A percentile compares a stretch with the other conserved stretches of the same genome.
Evolutionary conservation across 2,113 vertebrate species (phyloP).

Genomic region (Elgaria multicarinata): DNA sequence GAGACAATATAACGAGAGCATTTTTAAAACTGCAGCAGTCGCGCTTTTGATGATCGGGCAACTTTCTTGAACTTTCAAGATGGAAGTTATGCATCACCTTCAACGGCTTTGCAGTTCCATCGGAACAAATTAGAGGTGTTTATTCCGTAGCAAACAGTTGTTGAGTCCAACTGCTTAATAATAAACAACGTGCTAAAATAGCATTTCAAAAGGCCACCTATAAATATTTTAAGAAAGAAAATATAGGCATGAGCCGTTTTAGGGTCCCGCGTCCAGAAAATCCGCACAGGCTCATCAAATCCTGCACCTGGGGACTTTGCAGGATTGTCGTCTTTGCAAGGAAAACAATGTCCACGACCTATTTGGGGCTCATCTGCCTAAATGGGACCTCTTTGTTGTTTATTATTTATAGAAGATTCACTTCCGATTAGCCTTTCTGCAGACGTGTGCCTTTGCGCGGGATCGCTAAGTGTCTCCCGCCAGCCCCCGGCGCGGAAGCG

Average conservation of each 20-base stretch:
- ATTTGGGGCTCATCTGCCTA: conserved; percentile 79
- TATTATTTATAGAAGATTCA: conserved; percentile 83
- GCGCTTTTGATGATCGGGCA: background rate
- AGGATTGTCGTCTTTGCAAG: conserved; percentile 79
- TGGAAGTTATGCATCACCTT: conserved; percentile 9
- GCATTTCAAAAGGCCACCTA: conserved; percentile 73
- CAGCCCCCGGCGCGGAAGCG: conserved; percentile 52
- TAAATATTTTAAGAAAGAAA: conserved; percentile 81
- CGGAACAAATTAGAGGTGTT: conserved; percentile 45
- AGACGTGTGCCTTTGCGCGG: conserved; percentile 57
- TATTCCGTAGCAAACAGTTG: conserved; percentile 50
- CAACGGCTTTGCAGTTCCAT: conserved; percentile 18
- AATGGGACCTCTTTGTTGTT: conserved; percentile 80
- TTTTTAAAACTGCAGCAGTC: background rate
- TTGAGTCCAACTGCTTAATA: conserved; percentile 68
- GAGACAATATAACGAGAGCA: background rate
- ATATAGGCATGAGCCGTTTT: conserved; percentile 72
- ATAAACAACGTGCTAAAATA: conserved; percentile 75
- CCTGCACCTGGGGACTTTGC: conserved; percentile 70
- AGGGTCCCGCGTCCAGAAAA: conserved; percentile 75
- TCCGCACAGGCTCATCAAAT: conserved; percentile 77
- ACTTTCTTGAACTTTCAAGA: conserved; percentile 38
- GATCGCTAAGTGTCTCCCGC: conserved; percentile 54
- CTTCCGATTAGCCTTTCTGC: conserved; percentile 75
- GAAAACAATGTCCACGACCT: conserved; percentile 76